Percentiles rank a stretch among this genome's conserved stretches.
These are phyloP conservation scores for Leptopilina syphax DNA, from an alignment of 2,888 invertebrate genomes.

Conservation along the genomic window DNA sequence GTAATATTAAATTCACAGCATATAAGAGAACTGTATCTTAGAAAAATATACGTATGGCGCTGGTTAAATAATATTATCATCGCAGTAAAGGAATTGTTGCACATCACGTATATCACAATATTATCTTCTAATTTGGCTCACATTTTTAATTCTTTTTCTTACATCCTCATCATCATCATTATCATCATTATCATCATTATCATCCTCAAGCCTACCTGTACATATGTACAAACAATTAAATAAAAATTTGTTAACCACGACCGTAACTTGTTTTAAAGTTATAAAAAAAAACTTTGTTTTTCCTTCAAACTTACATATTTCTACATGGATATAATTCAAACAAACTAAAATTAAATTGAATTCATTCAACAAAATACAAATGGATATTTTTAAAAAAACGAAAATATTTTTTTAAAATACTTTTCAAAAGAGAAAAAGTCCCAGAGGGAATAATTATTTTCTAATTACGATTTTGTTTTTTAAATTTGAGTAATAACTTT, in stretches of 20 bases:
- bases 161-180: neutral
- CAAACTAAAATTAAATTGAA: too few species aligned
- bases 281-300: neutral
- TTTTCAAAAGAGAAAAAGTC: neutral
- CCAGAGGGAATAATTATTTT: neutral
- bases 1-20: conserved; percentile 24
- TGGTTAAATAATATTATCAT: conserved; percentile 37
- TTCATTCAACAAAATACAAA: too few species aligned
- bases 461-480: neutral
- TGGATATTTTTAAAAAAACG: too few species aligned
- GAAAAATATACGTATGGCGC: conserved; percentile 40
- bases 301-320: neutral
- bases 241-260: conserved; percentile 8
- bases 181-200: neutral
- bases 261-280: conserved; percentile 19
- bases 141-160: conserved; percentile 19
- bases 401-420: neutral
- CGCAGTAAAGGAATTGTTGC: conserved; percentile 31
- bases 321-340: too few species aligned
- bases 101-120: conserved; percentile 33
- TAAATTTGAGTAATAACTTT: neutral
- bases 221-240: neutral
- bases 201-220: neutral
- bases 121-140: conserved; percentile 37
- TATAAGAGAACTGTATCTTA: conserved; percentile 30